Percentiles rank a stretch among this genome's conserved stretches.
Evolutionary conservation across 1,140 invertebrate species (phyloP).

Genomic region (Hestina assimilis): DNA sequence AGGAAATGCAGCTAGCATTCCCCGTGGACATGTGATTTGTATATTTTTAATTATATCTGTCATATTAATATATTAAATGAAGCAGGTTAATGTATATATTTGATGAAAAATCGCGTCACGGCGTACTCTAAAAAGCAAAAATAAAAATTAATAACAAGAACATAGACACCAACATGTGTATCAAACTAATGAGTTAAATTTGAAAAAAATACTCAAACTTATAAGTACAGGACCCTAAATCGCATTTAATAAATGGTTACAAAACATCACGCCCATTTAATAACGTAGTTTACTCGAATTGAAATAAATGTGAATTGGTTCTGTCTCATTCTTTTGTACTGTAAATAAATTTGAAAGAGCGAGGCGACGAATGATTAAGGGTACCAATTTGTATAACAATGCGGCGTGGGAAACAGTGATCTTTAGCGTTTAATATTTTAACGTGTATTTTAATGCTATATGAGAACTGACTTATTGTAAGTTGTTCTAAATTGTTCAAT

Average conservation of each 20-base stretch:
- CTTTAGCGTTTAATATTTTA: slow-evolving; percentile 8
- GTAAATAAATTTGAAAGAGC: slow-evolving; percentile 24
- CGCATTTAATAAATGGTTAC: slow-evolving; percentile 59
- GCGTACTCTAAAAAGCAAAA: too few relatives aligned
- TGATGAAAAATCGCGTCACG: too few relatives aligned
- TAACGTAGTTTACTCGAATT: slow-evolving; percentile 48
- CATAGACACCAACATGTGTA: background rate
- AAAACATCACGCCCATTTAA: slow-evolving; percentile 53
- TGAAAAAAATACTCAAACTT: background rate
- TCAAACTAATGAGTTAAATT: background rate
- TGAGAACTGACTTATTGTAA: background rate
- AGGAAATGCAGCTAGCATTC: too few relatives aligned
- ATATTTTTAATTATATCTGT: too few relatives aligned
- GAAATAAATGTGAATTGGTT: slow-evolving; percentile 36
- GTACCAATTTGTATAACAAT: slow-evolving; percentile 33
- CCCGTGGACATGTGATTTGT: too few relatives aligned
- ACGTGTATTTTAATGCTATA: slow-evolving; percentile 4
- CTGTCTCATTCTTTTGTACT: slow-evolving; percentile 30
- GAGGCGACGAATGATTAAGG: slow-evolving; percentile 33
- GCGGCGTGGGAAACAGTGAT: slow-evolving; percentile 35
- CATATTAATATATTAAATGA: too few relatives aligned
- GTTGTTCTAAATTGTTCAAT: background rate
- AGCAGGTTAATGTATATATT: too few relatives aligned
- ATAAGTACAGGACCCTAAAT: slow-evolving; percentile 45
- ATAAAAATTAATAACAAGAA: too few relatives aligned